A percentile compares a stretch with the other conserved stretches of the same genome.
Evolutionary conservation across 2,797 vertebrate genomes (phyloP).

Genomic region (Rhabdophis nuchalis): DNA sequence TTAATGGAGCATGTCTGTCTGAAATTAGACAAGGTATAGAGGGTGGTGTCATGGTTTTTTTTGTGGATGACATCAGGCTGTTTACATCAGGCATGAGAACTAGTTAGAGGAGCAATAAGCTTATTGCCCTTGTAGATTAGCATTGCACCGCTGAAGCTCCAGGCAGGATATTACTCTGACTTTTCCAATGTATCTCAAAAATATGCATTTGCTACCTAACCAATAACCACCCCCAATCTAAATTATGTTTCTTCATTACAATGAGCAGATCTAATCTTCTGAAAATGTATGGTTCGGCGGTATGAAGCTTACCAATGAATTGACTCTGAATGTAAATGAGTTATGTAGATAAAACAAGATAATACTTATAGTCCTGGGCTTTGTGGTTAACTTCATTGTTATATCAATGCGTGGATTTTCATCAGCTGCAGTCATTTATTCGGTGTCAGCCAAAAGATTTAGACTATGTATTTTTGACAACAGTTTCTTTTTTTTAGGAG

Average conservation of each 20-base stretch:
- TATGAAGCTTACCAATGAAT: background rate
- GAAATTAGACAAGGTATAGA: background rate
- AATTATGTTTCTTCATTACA: conserved; percentile 20
- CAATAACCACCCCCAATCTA: background rate
- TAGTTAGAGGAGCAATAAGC: background rate
- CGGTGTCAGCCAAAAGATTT: background rate
- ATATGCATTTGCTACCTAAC: background rate
- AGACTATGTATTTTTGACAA: background rate
- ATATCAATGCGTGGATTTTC: background rate
- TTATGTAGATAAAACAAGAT: background rate
- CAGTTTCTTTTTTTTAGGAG: background rate
- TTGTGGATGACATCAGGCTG: no score
- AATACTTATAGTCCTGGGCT: background rate
- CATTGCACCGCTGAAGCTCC: background rate
- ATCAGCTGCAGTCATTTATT: background rate
- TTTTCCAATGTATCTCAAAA: background rate
- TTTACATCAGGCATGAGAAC: background rate
- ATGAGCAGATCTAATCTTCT: background rate
- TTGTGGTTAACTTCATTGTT: background rate
- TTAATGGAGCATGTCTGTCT: background rate
- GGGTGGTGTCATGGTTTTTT: background rate
- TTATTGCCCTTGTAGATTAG: background rate
- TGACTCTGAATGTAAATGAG: conserved; percentile 4
- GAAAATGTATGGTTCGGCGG: background rate
- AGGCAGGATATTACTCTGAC: conserved; percentile 3